These are phyloP conservation scores for Acomys russatus DNA, from an alignment of 2,797 vertebrate species.

Conservation along the genomic window DNA sequence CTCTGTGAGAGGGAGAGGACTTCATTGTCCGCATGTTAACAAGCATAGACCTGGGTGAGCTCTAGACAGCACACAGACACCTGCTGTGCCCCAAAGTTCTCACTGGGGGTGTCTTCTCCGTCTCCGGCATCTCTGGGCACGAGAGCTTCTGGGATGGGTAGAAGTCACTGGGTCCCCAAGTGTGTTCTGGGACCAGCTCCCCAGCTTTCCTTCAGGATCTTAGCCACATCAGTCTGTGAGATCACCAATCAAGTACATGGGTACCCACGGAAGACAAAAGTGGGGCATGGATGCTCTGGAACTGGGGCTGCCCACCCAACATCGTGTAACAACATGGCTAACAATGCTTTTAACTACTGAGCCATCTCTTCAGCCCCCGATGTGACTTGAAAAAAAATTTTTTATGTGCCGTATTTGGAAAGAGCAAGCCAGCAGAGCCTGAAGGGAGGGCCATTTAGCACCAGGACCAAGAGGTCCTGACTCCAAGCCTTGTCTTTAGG, in stretches of 20 bases:
- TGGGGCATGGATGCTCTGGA: neutral
- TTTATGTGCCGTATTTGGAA: neutral
- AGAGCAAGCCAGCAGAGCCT: fast-evolving
- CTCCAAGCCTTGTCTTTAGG: neutral
- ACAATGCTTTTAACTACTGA: neutral
- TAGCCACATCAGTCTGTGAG: fast-evolving
- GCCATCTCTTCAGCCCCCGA: neutral
- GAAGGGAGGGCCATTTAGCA: neutral
- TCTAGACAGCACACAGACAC: neutral
- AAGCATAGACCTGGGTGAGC: neutral
- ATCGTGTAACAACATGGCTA: neutral
- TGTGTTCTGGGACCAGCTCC: fast-evolving
- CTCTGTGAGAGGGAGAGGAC: neutral
- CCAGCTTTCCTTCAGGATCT: neutral
- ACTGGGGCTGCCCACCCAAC: neutral
- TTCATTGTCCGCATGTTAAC: neutral
- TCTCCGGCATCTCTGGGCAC: neutral
- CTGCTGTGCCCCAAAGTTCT: too few relatives aligned
- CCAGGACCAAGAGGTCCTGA: neutral
- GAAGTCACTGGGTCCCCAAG: fast-evolving
- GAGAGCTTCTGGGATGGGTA: neutral
- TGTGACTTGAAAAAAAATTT: too few relatives aligned
- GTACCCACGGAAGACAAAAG: neutral
- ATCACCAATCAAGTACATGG: neutral
- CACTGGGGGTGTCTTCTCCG: fast-evolving